These are phyloP conservation scores for Hemicentrotus pulcherrimus DNA, from an alignment of 35 echinoderm and acorn worm species.

Conservation along the genomic window DNA sequence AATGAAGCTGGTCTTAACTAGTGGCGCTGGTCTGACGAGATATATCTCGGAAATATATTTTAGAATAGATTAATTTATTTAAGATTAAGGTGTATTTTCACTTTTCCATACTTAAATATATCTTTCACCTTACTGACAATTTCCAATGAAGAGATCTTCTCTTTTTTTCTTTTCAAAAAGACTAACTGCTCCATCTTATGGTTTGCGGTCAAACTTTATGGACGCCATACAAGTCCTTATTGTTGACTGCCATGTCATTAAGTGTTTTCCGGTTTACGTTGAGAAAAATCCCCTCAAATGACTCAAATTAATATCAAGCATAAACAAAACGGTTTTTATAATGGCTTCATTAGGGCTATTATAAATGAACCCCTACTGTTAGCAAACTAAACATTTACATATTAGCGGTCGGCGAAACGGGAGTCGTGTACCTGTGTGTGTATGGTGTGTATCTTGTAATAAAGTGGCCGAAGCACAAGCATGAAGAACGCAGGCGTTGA, in stretches of 20 bases:
- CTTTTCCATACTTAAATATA: background rate
- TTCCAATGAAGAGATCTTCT: too few relatives aligned
- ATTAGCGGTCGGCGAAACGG: background rate
- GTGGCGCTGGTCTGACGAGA: background rate
- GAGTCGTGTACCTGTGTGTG: background rate
- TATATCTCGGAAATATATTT: too few relatives aligned
- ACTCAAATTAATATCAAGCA: background rate
- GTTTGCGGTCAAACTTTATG: background rate
- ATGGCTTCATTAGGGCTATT: conserved; percentile 12
- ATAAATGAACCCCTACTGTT: background rate
- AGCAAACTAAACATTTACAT: background rate
- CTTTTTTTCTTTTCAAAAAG: too few relatives aligned
- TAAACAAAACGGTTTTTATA: background rate
- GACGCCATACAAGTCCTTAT: background rate
- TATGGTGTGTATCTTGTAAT: background rate
- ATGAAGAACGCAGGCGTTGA: background rate
- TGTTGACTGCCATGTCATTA: background rate
- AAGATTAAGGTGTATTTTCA: background rate
- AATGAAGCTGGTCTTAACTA: background rate
- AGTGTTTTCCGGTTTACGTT: background rate
- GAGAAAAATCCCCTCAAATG: background rate
- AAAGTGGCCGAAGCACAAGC: background rate
- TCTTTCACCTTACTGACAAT: too few relatives aligned
- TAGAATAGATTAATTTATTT: background rate
- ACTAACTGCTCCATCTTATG: background rate